Conservation (phyloP, 2,888 invertebrate genomes). For the Amaurobius ferox region DNA sequence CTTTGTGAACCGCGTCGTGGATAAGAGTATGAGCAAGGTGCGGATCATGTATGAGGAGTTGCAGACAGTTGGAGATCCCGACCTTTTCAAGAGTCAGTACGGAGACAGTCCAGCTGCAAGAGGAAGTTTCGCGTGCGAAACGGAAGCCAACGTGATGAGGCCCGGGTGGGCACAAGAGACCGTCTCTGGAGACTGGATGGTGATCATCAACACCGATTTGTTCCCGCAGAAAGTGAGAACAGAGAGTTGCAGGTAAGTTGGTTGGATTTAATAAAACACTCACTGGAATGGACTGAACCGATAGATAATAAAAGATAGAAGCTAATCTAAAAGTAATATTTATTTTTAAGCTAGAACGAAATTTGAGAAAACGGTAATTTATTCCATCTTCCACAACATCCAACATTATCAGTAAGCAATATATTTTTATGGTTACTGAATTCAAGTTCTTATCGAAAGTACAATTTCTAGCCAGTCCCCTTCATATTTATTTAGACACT, state of each 20-base stretch:
- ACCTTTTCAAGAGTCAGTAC: slow-evolving; percentile 72
- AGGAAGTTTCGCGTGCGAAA: slow-evolving; percentile 74
- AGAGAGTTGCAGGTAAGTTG: slow-evolving; percentile 86
- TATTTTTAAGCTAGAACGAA: no score
- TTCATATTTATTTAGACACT: no score
- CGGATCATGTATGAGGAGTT: slow-evolving; percentile 74
- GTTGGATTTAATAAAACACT: no score
- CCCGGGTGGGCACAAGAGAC: slow-evolving; percentile 74
- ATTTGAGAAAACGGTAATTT: no score
- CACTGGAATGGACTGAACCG: no score
- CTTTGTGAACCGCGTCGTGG: slow-evolving; percentile 73
- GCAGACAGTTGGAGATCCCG: slow-evolving; percentile 74
- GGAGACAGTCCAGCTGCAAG: slow-evolving; percentile 72
- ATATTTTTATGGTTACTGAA: no score
- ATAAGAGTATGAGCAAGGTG: slow-evolving; percentile 72
- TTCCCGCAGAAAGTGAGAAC: slow-evolving; percentile 85
- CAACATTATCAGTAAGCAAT: no score
- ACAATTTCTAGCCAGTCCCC: no score
- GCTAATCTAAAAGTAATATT: no score
- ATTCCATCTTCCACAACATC: no score
- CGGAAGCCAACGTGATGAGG: slow-evolving; percentile 71
- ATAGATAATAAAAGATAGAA: no score
- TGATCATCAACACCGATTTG: slow-evolving; percentile 83
- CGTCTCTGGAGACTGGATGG: slow-evolving; percentile 83
- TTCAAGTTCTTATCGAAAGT: no score